Evolutionary conservation across 2,113 vertebrate species (phyloP).

Genomic region (Triplophysa siluroides): DNA sequence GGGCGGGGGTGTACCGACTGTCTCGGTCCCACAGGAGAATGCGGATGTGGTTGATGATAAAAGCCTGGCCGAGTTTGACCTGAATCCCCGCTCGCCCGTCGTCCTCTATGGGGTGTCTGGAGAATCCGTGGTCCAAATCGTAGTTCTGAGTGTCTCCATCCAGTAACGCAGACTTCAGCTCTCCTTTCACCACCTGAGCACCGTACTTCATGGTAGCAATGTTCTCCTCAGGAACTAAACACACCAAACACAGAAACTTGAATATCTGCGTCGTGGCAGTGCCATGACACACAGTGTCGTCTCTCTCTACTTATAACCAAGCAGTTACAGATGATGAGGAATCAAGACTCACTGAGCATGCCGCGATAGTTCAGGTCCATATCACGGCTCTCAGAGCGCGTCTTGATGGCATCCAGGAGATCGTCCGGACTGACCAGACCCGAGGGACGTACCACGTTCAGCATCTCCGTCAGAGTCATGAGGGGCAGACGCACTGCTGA

Average conservation of each 20-base stretch:
- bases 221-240: conserved; percentile 93
- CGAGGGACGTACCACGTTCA: conserved; percentile 93
- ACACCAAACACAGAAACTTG: not conserved
- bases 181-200: conserved; percentile 94
- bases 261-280: no score
- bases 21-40: conserved; percentile 96
- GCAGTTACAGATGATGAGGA: no score
- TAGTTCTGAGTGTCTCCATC: conserved; percentile 99
- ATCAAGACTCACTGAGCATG: conserved; percentile 86
- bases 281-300: no score
- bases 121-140: conserved; percentile 97
- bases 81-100: conserved; percentile 92
- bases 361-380: conserved; percentile 99
- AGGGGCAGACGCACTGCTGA: conserved; percentile 90
- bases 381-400: conserved; percentile 93
- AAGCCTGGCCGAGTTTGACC: conserved; percentile 92
- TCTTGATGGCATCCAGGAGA: conserved; percentile 96
- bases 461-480: conserved; percentile 94
- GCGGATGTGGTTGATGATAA: conserved; percentile 93
- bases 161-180: conserved; percentile 93
- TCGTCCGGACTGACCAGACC: conserved; percentile 90
- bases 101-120: conserved; percentile 93
- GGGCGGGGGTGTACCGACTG: conserved; percentile 76
- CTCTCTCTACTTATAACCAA: no score
- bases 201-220: conserved; percentile 98